A percentile compares a stretch with the other conserved stretches of the same genome.
Evolutionary conservation across 2,888 invertebrate species (phyloP).

Genomic region (Diplazon laetatorius): DNA sequence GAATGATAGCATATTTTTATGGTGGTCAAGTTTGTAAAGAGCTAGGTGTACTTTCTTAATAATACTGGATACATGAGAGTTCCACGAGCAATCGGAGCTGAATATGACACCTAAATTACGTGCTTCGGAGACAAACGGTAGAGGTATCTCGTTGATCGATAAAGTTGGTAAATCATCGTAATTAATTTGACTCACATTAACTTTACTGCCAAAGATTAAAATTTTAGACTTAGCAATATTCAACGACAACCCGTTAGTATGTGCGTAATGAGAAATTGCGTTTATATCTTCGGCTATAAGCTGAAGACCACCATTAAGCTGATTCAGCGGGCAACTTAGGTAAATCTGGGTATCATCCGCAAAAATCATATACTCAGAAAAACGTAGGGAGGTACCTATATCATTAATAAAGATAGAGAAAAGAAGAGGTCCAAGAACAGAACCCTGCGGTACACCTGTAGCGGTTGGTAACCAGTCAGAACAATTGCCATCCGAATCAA

Average conservation of each 20-base stretch:
- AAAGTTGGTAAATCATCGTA: neutral
- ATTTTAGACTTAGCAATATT: conserved; percentile 14
- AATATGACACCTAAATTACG: neutral
- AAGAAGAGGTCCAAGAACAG: no score
- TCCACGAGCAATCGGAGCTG: neutral
- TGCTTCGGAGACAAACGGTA: neutral
- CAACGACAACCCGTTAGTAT: neutral
- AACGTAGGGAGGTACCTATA: no score
- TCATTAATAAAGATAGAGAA: no score
- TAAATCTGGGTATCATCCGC: no score
- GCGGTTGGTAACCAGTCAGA: neutral
- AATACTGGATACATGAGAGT: neutral
- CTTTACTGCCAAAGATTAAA: conserved; percentile 15
- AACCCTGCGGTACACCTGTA: conserved; percentile 13
- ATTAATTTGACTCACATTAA: neutral
- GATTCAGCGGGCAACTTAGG: no score
- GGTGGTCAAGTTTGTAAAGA: neutral
- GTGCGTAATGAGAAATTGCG: neutral
- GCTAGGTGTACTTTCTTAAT: neutral
- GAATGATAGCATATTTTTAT: neutral
- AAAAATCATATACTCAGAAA: no score
- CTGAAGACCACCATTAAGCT: no score
- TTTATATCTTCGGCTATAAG: no score
- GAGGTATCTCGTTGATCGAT: neutral
- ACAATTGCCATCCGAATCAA: neutral